Conservation (phyloP, 1,140 invertebrate genomes). For the Bombus superbus region DNA sequence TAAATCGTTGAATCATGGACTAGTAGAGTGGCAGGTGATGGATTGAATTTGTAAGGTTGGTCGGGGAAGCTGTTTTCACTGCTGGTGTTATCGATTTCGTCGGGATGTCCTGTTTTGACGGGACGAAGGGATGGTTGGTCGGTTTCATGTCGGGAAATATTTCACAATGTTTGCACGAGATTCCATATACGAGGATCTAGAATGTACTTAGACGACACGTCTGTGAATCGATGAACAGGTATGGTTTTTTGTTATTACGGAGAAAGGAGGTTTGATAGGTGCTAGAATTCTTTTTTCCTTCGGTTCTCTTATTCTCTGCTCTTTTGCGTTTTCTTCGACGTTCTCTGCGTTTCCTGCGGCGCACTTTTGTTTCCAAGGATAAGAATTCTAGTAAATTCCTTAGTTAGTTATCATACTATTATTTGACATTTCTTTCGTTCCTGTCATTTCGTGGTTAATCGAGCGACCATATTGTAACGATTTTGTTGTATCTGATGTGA, state of each 20-base stretch:
- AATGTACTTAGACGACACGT: constrained; percentile 11
- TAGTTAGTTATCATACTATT: too few relatives aligned
- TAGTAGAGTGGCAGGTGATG: neutral
- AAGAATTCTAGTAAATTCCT: too few relatives aligned
- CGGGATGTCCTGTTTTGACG: constrained; percentile 21
- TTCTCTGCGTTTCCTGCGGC: too few relatives aligned
- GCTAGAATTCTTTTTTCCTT: too few relatives aligned
- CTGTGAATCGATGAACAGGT: neutral
- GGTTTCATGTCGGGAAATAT: neutral
- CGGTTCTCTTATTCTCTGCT: neutral
- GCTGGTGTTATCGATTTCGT: constrained; percentile 34
- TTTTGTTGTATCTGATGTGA: too few relatives aligned
- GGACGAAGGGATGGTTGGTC: neutral
- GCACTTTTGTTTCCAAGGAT: neutral
- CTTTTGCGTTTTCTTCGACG: neutral
- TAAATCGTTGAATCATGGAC: neutral
- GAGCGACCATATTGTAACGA: too few relatives aligned
- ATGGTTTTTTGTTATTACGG: neutral
- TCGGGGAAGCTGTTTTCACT: constrained; percentile 1
- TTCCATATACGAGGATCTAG: neutral
- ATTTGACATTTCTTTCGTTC: too few relatives aligned
- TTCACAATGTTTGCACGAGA: neutral
- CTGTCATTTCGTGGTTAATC: too few relatives aligned
- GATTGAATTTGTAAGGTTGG: neutral
- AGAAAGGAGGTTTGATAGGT: neutral